Percentiles rank a stretch among this genome's conserved stretches.
Conservation (phyloP, 2,113 vertebrate species). For the Chloropsis cyanopogon region DNA sequence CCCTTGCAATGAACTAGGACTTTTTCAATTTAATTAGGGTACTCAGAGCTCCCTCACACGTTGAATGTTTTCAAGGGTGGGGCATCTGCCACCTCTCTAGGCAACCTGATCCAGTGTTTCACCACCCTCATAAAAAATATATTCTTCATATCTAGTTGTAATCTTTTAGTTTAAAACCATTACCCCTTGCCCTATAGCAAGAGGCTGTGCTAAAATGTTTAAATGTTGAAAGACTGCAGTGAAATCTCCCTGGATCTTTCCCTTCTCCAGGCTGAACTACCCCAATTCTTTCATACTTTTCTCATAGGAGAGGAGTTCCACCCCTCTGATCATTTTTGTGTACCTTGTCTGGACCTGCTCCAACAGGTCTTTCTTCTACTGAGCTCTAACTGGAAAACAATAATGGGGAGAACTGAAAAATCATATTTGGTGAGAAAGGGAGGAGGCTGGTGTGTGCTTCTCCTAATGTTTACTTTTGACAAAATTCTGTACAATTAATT, state of each 20-base stretch:
- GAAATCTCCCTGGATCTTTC: background rate
- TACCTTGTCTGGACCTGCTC: background rate
- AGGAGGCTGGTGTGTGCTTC: background rate
- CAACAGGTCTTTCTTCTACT: background rate
- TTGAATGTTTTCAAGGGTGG: background rate
- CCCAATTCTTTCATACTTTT: background rate
- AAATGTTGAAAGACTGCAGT: background rate
- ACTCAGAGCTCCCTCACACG: background rate
- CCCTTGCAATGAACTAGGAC: background rate
- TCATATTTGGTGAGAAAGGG: background rate
- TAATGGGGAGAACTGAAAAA: fast-evolving
- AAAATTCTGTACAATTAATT: background rate
- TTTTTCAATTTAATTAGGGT: background rate
- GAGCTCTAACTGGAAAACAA: background rate
- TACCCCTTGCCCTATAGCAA: background rate
- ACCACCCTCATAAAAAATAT: no score
- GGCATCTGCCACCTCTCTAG: background rate
- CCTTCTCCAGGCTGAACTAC: background rate
- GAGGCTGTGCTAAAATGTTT: background rate
- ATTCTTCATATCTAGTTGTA: background rate
- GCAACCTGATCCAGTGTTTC: background rate
- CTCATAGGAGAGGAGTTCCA: background rate
- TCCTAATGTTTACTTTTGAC: background rate
- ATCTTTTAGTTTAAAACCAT: background rate
- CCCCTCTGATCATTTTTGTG: background rate